These are phyloP conservation scores for Pomacea maculata DNA, from an alignment of 1,140 invertebrate genomes.

Conservation along the genomic window DNA sequence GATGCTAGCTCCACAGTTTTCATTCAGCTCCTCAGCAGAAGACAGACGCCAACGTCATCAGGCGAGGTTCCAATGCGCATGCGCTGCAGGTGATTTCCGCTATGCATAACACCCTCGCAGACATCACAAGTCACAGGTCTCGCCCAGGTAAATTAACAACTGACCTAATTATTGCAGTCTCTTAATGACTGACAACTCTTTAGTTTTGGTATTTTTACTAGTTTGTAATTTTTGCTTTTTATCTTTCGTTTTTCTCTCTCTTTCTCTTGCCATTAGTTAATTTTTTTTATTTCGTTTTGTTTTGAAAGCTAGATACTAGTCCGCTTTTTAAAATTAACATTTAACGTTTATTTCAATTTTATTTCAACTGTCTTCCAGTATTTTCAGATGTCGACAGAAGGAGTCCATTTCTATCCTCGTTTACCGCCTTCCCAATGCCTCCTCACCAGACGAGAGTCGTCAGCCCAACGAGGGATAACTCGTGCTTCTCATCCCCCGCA, in stretches of 20 bases:
- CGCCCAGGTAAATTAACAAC: not conserved
- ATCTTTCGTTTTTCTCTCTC: not conserved
- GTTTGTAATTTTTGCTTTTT: not conserved
- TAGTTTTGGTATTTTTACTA: not conserved
- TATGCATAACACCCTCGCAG: not conserved
- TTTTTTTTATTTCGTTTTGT: not conserved
- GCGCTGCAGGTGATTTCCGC: conserved; percentile 21
- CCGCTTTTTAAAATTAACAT: too few species aligned
- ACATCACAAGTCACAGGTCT: not conserved
- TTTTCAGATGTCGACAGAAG: conserved; percentile 7
- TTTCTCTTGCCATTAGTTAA: not conserved
- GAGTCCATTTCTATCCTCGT: not conserved
- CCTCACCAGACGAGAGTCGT: not conserved
- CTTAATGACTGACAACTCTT: too few species aligned
- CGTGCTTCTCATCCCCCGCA: not conserved
- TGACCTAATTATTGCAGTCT: too few species aligned
- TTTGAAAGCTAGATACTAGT: too few species aligned
- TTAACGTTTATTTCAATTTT: too few species aligned
- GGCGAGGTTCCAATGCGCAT: conserved; percentile 15
- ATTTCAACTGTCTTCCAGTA: too few species aligned
- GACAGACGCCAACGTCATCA: not conserved
- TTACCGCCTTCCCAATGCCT: not conserved
- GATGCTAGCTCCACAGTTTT: too few species aligned
- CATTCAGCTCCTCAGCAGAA: too few species aligned
- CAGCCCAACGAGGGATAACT: not conserved